Evolutionary conservation across 2,113 vertebrate genomes (phyloP), one percentile per base, ranked within the genome.

Genomic region (Corapipo altera): DNA sequence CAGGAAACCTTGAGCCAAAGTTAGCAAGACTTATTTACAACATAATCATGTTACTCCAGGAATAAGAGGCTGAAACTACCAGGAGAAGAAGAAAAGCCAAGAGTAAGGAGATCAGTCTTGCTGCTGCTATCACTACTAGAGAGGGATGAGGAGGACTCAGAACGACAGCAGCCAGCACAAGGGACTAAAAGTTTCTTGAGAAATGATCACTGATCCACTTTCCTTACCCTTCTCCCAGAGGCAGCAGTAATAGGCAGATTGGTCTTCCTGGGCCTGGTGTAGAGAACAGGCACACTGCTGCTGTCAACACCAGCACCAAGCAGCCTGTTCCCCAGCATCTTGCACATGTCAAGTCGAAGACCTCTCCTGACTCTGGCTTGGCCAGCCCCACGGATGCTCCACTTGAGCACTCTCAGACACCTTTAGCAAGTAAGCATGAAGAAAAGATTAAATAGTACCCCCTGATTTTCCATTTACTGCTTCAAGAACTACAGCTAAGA

Each of bases 271-370:
- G 8, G 9, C 8, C 22, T 73, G 13, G 4, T 20, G 15, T 2
- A 43, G 23, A 37, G 8, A 73, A 6, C 8, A 23, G 30, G 14
- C 35, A 30, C 39, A 33, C 37, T 51, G 49, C 16, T 73, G 49
- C n/a, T 11, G 4, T 26, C 32, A 19, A 17, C 22, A 16, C 11
- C 30, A 54, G 12, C 35, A 18, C 26, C 57, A 35, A 62, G 58
- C 39, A 69, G 16, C 15, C 8, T 12, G 15, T 5, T 73, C 24
- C 27, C 14, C 58, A 33, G 23, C 12, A 39, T 6, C 33, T 37
- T 8, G 10, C 11, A 32, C 9, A 5, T 0, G 0, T 2, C 9
- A n/a, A 26, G 57, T 15, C 43, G 11, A 46, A 59, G 39, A 73
- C 6, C 12, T 67, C 64, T 73, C 64, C 48, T 37, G 15, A 4